Percentiles rank a stretch among this genome's conserved stretches.
Evolutionary conservation across 23 tunicate species (phyloP).

Genomic region (Clavelina lepadiformis): DNA sequence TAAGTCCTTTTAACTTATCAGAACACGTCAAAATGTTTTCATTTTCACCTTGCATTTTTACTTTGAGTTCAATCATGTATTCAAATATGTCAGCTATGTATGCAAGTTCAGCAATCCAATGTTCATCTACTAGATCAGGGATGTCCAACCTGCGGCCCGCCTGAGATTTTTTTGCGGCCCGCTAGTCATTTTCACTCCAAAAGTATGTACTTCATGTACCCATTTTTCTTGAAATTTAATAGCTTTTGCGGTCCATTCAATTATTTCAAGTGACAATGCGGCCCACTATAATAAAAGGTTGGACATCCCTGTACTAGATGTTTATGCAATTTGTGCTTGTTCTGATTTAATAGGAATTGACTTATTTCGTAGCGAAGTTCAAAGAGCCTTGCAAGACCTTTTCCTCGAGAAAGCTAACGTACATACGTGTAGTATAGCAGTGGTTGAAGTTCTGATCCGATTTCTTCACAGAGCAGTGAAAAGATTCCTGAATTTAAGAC

Average conservation of each 20-base stretch:
- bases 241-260: too few relatives aligned
- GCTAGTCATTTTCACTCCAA: too few relatives aligned
- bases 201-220: too few relatives aligned
- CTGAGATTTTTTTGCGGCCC: too few relatives aligned
- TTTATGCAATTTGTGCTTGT: constrained; percentile 14
- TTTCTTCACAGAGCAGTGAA: constrained; percentile 20
- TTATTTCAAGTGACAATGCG: too few relatives aligned
- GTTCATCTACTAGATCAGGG: constrained; percentile 6
- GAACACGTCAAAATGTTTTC: constrained; percentile 2
- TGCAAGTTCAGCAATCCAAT: constrained; percentile 4
- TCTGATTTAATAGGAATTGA: background rate
- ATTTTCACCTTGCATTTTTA: constrained; percentile 13
- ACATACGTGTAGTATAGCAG: constrained; percentile 8
- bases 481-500: constrained; percentile 3
- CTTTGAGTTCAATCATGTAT: constrained; percentile 8
- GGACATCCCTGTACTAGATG: background rate
- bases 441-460: constrained; percentile 23
- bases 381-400: background rate
- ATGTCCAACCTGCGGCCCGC: too few relatives aligned
- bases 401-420: constrained; percentile 14
- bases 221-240: too few relatives aligned
- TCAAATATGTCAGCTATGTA: constrained; percentile 26
- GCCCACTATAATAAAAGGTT: too few relatives aligned
- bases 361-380: constrained; percentile 3
- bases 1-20: constrained; percentile 4